Conservation (phyloP, 2,888 invertebrate species). For the Pherbina coryleti region DNA sequence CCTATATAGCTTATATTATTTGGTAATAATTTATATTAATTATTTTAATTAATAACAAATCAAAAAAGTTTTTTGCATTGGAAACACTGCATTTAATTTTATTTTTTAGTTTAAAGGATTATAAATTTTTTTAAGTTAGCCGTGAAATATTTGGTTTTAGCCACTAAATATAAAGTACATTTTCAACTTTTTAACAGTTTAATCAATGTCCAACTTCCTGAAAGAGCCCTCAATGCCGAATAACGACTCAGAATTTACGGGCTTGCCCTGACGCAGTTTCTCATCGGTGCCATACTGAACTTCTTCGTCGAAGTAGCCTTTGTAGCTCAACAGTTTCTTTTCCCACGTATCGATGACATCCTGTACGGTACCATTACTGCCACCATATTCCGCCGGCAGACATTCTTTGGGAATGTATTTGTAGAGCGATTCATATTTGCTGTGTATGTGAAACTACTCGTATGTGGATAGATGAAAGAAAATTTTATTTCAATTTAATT, state of each 20-base stretch:
- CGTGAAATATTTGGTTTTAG: neutral
- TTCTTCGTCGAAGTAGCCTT: conserved; percentile 65
- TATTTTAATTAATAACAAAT: too few relatives aligned
- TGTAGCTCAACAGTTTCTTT: conserved; percentile 61
- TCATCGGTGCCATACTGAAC: conserved; percentile 64
- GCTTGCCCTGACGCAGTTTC: conserved; percentile 61
- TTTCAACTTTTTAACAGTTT: conserved; percentile 38
- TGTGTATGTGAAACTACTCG: conserved; percentile 68
- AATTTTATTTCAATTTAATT: conserved; percentile 64
- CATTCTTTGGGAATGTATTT: conserved; percentile 74
- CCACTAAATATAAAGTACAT: neutral
- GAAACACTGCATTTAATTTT: too few relatives aligned
- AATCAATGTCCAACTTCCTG: conserved; percentile 67
- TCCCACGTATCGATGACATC: conserved; percentile 66
- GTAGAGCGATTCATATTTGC: conserved; percentile 74
- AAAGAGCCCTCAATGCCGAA: conserved; percentile 68
- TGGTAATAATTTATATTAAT: too few relatives aligned
- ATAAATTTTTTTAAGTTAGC: too few relatives aligned
- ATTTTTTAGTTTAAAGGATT: too few relatives aligned
- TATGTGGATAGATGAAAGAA: conserved; percentile 46
- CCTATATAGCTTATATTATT: too few relatives aligned
- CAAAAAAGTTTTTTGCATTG: too few relatives aligned
- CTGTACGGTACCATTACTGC: conserved; percentile 72
- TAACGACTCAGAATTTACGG: conserved; percentile 60
- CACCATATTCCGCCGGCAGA: conserved; percentile 78